These are phyloP conservation scores for Eulemur rufifrons DNA, from an alignment of 2,113 vertebrate genomes.

Conservation along the genomic window DNA sequence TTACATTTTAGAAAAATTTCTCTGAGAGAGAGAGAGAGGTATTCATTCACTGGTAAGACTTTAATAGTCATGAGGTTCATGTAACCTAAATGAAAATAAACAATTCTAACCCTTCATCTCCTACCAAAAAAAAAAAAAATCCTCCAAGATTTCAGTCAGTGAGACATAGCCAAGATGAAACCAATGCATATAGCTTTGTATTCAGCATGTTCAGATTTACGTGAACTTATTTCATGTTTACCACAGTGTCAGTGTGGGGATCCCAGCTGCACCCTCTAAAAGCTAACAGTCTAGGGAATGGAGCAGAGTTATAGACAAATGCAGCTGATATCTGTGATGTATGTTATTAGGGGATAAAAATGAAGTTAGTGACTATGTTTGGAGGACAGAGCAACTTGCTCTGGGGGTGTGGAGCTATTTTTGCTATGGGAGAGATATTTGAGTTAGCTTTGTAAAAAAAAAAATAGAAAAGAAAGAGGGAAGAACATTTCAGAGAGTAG, in stretches of 20 bases:
- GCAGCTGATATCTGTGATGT: rapidly evolving
- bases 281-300: not conserved
- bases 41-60: not conserved
- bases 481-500: not conserved
- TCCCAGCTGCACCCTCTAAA: not conserved
- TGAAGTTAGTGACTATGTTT: not conserved
- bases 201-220: not conserved
- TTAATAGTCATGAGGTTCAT: not conserved
- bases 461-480: not conserved
- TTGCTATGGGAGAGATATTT: not conserved
- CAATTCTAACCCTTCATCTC: not conserved
- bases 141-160: not conserved
- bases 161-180: not conserved
- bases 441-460: not conserved
- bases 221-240: not conserved
- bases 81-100: not conserved
- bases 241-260: too few species aligned
- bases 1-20: not conserved
- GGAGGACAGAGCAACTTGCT: not conserved
- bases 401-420: not conserved
- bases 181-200: not conserved
- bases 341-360: not conserved
- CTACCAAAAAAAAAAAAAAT: not conserved
- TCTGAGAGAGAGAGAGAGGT: not conserved
- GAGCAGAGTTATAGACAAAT: not conserved